Conservation (phyloP, 1,140 invertebrate species). For the Papilio aristodemus region DNA sequence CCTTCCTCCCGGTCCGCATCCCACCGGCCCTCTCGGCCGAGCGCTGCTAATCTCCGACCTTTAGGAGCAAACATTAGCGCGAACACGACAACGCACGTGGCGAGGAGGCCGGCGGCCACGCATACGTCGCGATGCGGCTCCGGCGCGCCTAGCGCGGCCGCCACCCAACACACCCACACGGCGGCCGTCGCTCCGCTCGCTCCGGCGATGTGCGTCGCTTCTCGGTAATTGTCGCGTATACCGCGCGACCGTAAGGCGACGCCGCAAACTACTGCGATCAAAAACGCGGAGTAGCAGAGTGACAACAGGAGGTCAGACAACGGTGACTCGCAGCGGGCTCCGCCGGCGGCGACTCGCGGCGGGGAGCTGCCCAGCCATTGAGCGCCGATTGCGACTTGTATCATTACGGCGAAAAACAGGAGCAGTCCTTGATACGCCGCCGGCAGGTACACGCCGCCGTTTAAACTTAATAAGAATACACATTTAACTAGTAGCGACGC, state of each 20-base stretch:
- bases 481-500: slow-evolving; percentile 95
- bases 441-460: slow-evolving; percentile 95
- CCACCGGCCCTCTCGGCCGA: slow-evolving; percentile 90
- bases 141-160: slow-evolving; percentile 87
- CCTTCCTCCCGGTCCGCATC: slow-evolving; percentile 89
- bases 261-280: slow-evolving; percentile 91
- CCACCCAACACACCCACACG: slow-evolving; percentile 92
- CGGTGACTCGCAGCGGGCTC: slow-evolving; percentile 83
- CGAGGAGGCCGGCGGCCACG: slow-evolving; percentile 91
- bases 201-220: slow-evolving; percentile 92
- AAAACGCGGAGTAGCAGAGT: slow-evolving; percentile 89
- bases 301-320: slow-evolving; percentile 88
- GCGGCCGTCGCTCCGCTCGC: slow-evolving; percentile 91
- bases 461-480: slow-evolving; percentile 94
- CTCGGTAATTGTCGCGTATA: slow-evolving; percentile 95
- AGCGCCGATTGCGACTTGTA: slow-evolving; percentile 92
- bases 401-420: slow-evolving; percentile 93
- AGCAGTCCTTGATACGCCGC: slow-evolving; percentile 94
- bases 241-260: slow-evolving; percentile 91
- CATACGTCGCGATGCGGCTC: slow-evolving; percentile 91
- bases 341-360: slow-evolving; percentile 76
- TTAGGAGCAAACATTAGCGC: slow-evolving; percentile 97
- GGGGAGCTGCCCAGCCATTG: slow-evolving; percentile 92
- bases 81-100: slow-evolving; percentile 91
- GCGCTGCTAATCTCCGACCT: slow-evolving; percentile 92